Base-by-base conservation (phyloP, 2,888 invertebrate genomes). In the Andrena haemorrhoa region DNA sequence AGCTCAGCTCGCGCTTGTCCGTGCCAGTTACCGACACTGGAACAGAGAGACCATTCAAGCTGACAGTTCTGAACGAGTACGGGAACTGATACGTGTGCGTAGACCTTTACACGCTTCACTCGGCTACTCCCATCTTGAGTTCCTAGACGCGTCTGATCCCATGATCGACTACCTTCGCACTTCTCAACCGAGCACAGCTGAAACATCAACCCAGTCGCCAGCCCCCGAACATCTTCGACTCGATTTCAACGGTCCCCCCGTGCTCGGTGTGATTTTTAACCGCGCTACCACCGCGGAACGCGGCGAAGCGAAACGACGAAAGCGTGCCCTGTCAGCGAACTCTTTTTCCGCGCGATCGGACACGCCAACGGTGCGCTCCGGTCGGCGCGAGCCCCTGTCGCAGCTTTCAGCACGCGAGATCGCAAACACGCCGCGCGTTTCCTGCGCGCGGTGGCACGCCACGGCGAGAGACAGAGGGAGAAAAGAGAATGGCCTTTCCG, bases 401-500 rank as follows among this genome's bases (percentile, higher is more conserved):
- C 69, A 29, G n/a, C 23, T 58, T 69, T 69, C 41, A 41, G n/a
- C 69, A n/a, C 56, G 56, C 69, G 56, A 56, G 56, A 56, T 41
- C 35, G 69, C 58, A 3, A 41, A 29, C 1, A 56, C 8, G 56
- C 4, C 33, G 33, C 23, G 58, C 1, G 56, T 69, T 56, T n/a
- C 26, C 51, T 16, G 20, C 53, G 31, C 16, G 8, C 68, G 35
- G 7, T 23, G 20, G 31, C 64, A 26, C 3, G 26, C 10, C n/a
- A 51, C 26, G 33, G 35, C 8, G 51, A 69, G 51, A 69, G 41
- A 56, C 23, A 16, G 33, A n/a, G n/a, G n/a, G 35, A 33, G 53
- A 56, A 26, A 26, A 56, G 10, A 56, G 20, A 10, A 8, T 26
- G 3, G 26, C 26, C 41, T 69, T 69, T 58, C 69, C 69, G 41